Conservation (phyloP, 2,888 invertebrate genomes). For the Cerceris ruficornis region DNA sequence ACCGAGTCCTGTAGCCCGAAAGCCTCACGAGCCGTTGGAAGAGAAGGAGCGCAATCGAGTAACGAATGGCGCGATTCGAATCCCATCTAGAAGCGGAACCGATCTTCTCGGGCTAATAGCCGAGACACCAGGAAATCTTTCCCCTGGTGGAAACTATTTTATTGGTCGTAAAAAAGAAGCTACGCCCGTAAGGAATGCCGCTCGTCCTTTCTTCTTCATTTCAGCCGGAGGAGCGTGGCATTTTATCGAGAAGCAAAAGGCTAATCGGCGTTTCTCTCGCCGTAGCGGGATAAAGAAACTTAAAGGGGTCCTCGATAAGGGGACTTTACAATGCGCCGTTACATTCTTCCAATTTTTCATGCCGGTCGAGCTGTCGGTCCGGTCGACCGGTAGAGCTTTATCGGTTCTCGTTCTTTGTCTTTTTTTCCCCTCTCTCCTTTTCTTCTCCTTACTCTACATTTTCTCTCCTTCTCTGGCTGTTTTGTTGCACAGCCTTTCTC, state of each 20-base stretch:
- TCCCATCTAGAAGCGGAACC: slow-evolving; percentile 23
- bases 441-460: too few species aligned
- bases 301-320: slow-evolving; percentile 34
- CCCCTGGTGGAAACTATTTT: slow-evolving; percentile 31
- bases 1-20: not conserved
- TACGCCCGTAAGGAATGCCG: not conserved
- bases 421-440: too few species aligned
- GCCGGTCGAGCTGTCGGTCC: slow-evolving; percentile 21
- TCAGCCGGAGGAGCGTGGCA: slow-evolving; percentile 41
- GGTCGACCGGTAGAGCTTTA: slow-evolving; percentile 34
- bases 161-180: slow-evolving; percentile 41
- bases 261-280: slow-evolving; percentile 30
- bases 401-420: slow-evolving; percentile 22
- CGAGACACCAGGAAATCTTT: slow-evolving; percentile 35
- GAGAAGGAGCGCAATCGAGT: slow-evolving; percentile 4
- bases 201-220: slow-evolving; percentile 1
- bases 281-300: not conserved
- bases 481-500: too few species aligned
- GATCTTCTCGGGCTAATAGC: slow-evolving; percentile 38
- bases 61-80: slow-evolving; percentile 39
- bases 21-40: not conserved
- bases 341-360: slow-evolving; percentile 59
- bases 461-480: too few species aligned
- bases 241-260: slow-evolving; percentile 45
- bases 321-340: slow-evolving; percentile 50